These are phyloP conservation scores for Coelopa pilipes DNA, from an alignment of 2,888 invertebrate genomes.

Conservation along the genomic window DNA sequence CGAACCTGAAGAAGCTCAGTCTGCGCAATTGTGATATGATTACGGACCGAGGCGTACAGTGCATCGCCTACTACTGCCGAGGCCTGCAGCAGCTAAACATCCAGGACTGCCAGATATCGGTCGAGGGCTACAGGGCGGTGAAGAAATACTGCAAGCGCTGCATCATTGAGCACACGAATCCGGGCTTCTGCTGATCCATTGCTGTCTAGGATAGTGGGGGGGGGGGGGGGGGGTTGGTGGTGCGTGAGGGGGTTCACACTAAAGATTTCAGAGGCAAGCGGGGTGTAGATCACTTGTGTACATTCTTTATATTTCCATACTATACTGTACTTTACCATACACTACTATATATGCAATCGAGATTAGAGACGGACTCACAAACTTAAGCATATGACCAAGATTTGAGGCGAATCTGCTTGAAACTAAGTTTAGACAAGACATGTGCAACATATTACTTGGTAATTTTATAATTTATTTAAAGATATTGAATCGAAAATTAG, in stretches of 20 bases:
- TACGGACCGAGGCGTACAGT: slow-evolving; percentile 88
- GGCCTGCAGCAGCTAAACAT: slow-evolving; percentile 92
- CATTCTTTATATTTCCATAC: not conserved
- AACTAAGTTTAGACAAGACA: not conserved
- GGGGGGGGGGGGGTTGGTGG: not conserved
- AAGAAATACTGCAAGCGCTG: slow-evolving; percentile 93
- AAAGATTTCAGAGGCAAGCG: slow-evolving; percentile 20
- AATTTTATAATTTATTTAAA: not conserved
- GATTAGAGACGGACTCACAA: not conserved
- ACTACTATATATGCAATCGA: not conserved
- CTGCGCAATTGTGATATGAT: slow-evolving; percentile 91
- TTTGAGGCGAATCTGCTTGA: not conserved
- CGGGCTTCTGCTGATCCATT: slow-evolving; percentile 77
- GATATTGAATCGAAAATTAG: too few relatives aligned
- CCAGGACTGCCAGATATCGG: slow-evolving; percentile 90
- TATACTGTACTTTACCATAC: too few relatives aligned
- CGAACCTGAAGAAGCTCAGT: slow-evolving; percentile 89
- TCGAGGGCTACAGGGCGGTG: slow-evolving; percentile 89
- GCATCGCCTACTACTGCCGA: slow-evolving; percentile 88
- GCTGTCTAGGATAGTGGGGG: not conserved
- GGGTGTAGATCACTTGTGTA: not conserved
- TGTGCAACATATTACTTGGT: slow-evolving; percentile 26
- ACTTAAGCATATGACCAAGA: not conserved
- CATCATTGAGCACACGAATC: slow-evolving; percentile 95
- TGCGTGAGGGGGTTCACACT: not conserved